Evolutionary conservation across 2,113 vertebrate genomes (phyloP), one percentile per base, ranked within the genome.

Genomic region (Columba janthina): DNA sequence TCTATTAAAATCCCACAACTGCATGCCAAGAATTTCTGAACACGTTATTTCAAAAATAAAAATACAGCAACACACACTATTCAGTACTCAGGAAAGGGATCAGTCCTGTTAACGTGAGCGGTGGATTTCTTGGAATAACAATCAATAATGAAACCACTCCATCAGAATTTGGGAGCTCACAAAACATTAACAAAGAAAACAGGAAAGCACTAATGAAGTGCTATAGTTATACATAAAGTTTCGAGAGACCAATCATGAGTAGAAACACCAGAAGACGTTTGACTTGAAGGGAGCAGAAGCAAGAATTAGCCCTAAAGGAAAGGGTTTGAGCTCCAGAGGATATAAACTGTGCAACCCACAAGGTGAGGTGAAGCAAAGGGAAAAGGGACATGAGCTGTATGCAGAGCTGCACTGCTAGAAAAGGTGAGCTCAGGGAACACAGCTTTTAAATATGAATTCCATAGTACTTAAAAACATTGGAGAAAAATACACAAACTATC

Each of bases 231-330:
- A 32, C 10, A 32, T 15, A n/a, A 92, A 80, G 34, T 77, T 66
- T 42, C 62, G 67, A 88, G 29, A 88, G 31, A 64, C 2, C 0
- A 0, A 60, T 15, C 1, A 0, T 1, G 6, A 75, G 28, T 40
- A 60, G 70, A 79, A 73, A 85, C 21, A 70, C 6, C 48, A 79
- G 24, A 60, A 75, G 34, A 65, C 9, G 20, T 70, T 36, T 20
- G 22, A 85, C 44, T 44, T 79, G 24, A 25, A 51, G 17, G 22
- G 82, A 14, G 53, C 6, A 4, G 17, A 84, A 89, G 32, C 22
- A 57, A 72, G 44, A 73, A 86, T 38, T 57, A 62, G 20, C 31
- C 22, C 40, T 38, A 10, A 58, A 62, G 36, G 31, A 29, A 71
- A 70, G 9, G 28, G 72, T 70, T 79, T 91, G 22, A 85, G 44